phyloP scores from a whole-genome alignment of 2,888 invertebrate genomes.

The Petrophora chlorosata region DNA sequence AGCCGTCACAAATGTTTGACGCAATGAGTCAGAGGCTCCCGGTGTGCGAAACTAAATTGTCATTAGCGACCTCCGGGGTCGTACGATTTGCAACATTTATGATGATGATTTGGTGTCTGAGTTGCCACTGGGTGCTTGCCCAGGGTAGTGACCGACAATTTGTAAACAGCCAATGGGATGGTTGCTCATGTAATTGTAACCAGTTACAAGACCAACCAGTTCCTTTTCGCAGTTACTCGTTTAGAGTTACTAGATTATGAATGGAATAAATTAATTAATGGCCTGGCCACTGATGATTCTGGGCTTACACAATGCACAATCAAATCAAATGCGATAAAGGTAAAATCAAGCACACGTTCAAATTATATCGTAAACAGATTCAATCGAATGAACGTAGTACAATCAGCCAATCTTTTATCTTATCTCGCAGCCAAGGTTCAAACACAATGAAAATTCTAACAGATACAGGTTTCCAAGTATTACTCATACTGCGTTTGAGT shows the following conservation, averaged over 20 bases:
- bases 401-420: conserved; percentile 56
- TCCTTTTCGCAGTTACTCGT: too few species aligned
- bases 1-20: conserved; percentile 41
- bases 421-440: conserved; percentile 57
- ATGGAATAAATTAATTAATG: too few species aligned
- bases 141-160: background rate
- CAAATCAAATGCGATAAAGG: background rate
- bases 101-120: conserved; percentile 39
- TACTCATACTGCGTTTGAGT: conserved; percentile 41
- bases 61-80: conserved; percentile 66
- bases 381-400: conserved; percentile 35
- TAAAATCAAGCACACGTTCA: conserved; percentile 5
- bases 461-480: conserved; percentile 48
- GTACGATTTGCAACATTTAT: conserved; percentile 48
- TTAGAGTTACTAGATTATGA: too few species aligned
- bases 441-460: conserved; percentile 62
- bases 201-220: too few species aligned
- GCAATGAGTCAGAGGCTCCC: conserved; percentile 53
- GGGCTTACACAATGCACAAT: conserved; percentile 1
- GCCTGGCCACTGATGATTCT: too few species aligned
- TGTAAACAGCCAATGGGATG: too few species aligned
- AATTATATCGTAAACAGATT: conserved; percentile 24
- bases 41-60: conserved; percentile 55
- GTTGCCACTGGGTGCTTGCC: conserved; percentile 28
- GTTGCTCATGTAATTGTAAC: too few species aligned